These are phyloP conservation scores for Drosophila fuyamai DNA, from an alignment of 1,140 invertebrate species.

Conservation along the genomic window DNA sequence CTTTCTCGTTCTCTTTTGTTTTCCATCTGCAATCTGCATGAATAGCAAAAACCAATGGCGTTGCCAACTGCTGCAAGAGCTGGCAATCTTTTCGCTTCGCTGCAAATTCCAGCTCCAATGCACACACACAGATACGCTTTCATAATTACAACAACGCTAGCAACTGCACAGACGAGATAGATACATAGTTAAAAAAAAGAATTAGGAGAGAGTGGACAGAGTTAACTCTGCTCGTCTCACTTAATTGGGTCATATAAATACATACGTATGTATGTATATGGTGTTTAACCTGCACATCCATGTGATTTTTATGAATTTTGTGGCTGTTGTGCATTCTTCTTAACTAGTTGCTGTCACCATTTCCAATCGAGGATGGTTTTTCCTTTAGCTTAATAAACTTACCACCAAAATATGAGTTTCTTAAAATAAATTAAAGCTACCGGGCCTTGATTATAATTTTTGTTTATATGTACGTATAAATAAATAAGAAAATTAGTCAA, in stretches of 20 bases:
- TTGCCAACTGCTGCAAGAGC: conserved; percentile 64
- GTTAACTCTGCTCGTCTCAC: conserved; percentile 48
- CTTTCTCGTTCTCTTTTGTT: conserved; percentile 20
- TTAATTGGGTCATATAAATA: conserved; percentile 83
- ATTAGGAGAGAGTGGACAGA: conserved; percentile 5
- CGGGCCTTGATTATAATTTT: too few species aligned
- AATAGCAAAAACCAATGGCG: conserved; percentile 56
- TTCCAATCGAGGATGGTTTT: too few species aligned
- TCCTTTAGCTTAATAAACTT: too few species aligned
- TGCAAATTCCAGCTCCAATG: conserved; percentile 78
- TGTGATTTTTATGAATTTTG: too few species aligned
- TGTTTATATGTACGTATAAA: too few species aligned
- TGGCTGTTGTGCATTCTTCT: too few species aligned
- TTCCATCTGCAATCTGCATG: conserved; percentile 72
- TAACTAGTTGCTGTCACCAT: too few species aligned
- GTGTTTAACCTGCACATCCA: too few species aligned
- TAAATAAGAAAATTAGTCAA: too few species aligned
- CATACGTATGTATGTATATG: conserved; percentile 46
- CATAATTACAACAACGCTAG: conserved; percentile 70
- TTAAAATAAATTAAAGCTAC: too few species aligned
- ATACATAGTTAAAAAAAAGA: not conserved
- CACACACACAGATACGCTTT: conserved; percentile 64
- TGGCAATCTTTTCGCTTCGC: conserved; percentile 78
- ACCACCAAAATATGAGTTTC: too few species aligned
- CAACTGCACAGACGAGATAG: conserved; percentile 7